phyloP scores from a whole-genome alignment of 2,113 vertebrate genomes.

The Macrotus californicus region DNA sequence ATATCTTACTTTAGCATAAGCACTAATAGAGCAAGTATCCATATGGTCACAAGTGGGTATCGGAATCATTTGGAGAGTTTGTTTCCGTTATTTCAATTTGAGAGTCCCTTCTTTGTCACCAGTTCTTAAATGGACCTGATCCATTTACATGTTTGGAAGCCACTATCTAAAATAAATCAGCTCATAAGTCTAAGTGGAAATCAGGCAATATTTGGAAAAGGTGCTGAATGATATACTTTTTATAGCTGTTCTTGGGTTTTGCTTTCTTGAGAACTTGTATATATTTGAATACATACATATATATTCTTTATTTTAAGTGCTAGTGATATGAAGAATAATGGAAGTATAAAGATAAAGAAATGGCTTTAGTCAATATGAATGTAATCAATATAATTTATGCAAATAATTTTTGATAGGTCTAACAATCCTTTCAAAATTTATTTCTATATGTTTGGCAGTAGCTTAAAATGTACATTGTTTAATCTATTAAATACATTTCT shows the following conservation, averaged over 20 bases:
- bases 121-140: neutral
- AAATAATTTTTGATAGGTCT: conserved; percentile 4
- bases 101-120: neutral
- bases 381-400: neutral
- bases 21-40: neutral
- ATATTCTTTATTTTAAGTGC: conserved; percentile 18
- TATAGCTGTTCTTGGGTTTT: neutral
- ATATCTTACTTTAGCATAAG: conserved; percentile 14
- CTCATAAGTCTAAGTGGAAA: conserved; percentile 12
- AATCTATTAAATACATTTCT: neutral
- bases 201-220: neutral
- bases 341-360: neutral
- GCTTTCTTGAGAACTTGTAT: neutral
- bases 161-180: neutral
- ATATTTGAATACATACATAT: neutral
- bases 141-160: neutral
- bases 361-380: neutral
- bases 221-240: neutral
- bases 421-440: conserved; percentile 21
- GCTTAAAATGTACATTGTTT: neutral
- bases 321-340: neutral
- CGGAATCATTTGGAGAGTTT: neutral
- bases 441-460: neutral
- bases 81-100: neutral
- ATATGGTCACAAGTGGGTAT: neutral